Percentiles rank a stretch among this genome's conserved stretches.
Conservation (phyloP, 2,888 invertebrate genomes). For the Eupithecia insigniata region DNA sequence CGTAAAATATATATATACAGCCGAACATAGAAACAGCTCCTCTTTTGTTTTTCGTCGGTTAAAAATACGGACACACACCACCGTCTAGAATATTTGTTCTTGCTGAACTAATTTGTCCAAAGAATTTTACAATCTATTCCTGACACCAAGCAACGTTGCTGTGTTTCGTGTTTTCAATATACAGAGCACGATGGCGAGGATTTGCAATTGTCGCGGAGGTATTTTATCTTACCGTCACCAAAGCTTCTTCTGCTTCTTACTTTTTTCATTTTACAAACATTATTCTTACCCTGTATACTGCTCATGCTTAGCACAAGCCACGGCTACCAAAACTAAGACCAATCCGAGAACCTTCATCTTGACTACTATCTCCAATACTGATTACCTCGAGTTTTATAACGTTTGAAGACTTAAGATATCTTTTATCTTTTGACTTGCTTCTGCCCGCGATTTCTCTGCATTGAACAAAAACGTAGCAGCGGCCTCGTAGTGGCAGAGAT, state of each 20-base stretch:
- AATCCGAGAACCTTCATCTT: constrained; percentile 60
- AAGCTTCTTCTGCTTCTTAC: not conserved
- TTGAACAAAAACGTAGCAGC: not conserved
- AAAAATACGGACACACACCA: no score
- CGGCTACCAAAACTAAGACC: constrained; percentile 52
- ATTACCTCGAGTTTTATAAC: constrained; percentile 30
- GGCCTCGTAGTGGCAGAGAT: not conserved
- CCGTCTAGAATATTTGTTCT: no score
- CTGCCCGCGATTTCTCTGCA: not conserved
- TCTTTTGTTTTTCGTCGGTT: no score
- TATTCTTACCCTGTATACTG: constrained; percentile 63
- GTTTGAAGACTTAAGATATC: constrained; percentile 32
- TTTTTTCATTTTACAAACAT: not conserved
- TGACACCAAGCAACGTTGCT: no score
- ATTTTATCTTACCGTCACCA: not conserved
- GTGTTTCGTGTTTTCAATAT: no score
- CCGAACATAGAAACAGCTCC: no score
- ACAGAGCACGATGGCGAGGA: no score
- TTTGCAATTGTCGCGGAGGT: no score
- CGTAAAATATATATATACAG: no score
- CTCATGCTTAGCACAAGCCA: constrained; percentile 69
- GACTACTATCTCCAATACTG: constrained; percentile 20
- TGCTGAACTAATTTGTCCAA: no score
- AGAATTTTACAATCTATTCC: no score
- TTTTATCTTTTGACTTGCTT: constrained; percentile 19